These are phyloP conservation scores for Pristionchus fissidentatus DNA, from an alignment of 2,888 invertebrate genomes.

Conservation along the genomic window DNA sequence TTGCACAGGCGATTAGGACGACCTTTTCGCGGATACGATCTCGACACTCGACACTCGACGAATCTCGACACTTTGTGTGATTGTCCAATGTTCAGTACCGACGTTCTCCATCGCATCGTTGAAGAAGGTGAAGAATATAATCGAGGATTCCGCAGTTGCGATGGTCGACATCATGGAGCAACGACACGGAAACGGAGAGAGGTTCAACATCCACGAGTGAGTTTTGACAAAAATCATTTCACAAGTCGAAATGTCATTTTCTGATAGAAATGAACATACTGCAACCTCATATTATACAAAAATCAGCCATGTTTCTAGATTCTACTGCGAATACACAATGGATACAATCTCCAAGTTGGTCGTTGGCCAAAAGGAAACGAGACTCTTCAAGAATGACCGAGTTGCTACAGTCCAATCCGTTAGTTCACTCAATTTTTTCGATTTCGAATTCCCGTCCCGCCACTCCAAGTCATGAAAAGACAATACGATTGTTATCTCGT, in stretches of 20 bases:
- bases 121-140: constrained; percentile 11
- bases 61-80: too few species aligned
- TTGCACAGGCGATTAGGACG: background rate
- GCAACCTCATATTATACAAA: background rate
- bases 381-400: constrained; percentile 7
- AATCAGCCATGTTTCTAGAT: background rate
- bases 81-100: background rate
- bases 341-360: constrained; percentile 30
- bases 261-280: background rate
- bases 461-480: background rate
- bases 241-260: background rate
- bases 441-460: too few species aligned
- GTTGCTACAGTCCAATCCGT: constrained; percentile 11
- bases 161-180: constrained; percentile 42
- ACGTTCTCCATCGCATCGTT: constrained; percentile 23
- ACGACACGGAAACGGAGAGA: constrained; percentile 25
- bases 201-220: constrained; percentile 45
- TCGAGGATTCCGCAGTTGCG: constrained; percentile 25
- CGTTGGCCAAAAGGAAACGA: constrained; percentile 17
- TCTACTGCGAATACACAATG: constrained; percentile 41
- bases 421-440: too few species aligned
- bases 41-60: too few species aligned
- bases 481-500: too few species aligned
- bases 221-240: background rate
- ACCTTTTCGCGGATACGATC: too few species aligned